These are phyloP conservation scores for Melinaea marsaeus DNA, from an alignment of 2,888 invertebrate species.

Conservation along the genomic window DNA sequence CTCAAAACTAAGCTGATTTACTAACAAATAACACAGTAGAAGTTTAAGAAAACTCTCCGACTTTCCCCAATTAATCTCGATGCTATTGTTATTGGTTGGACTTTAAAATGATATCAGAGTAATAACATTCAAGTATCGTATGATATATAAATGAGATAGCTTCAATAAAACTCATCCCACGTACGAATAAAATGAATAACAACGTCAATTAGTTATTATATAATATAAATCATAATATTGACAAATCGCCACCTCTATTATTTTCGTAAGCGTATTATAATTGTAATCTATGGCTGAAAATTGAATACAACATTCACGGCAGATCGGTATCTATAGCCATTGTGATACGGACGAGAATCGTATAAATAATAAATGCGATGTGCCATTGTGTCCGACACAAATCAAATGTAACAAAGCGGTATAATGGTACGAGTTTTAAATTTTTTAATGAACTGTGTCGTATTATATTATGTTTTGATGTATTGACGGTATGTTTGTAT, in stretches of 20 bases:
- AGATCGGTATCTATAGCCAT: conserved; percentile 38
- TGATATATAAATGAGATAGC: neutral
- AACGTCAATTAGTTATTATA: conserved; percentile 1
- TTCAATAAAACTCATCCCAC: conserved; percentile 6
- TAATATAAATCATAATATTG: conserved; percentile 44
- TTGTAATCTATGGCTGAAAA: conserved; percentile 54
- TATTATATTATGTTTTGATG: conserved; percentile 55
- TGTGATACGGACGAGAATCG: conserved; percentile 42
- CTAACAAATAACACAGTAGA: neutral
- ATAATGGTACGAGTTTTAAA: conserved; percentile 68
- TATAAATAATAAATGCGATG: conserved; percentile 21
- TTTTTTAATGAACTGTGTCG: conserved; percentile 72
- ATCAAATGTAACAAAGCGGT: conserved; percentile 65
- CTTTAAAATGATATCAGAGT: neutral
- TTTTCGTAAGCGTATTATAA: conserved; percentile 38
- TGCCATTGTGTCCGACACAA: conserved; percentile 63
- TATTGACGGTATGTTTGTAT: conserved; percentile 2
- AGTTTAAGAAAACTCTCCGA: no score
- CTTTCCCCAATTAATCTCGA: no score
- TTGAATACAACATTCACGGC: conserved; percentile 44
- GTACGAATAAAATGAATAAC: neutral
- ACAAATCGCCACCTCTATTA: conserved; percentile 49
- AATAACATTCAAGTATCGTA: neutral
- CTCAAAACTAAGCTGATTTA: neutral
- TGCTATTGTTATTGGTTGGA: neutral